Percentiles rank a stretch among this genome's conserved stretches.
Evolutionary conservation across 2,888 invertebrate species (phyloP).

Genomic region (Osedax frankpressi): DNA sequence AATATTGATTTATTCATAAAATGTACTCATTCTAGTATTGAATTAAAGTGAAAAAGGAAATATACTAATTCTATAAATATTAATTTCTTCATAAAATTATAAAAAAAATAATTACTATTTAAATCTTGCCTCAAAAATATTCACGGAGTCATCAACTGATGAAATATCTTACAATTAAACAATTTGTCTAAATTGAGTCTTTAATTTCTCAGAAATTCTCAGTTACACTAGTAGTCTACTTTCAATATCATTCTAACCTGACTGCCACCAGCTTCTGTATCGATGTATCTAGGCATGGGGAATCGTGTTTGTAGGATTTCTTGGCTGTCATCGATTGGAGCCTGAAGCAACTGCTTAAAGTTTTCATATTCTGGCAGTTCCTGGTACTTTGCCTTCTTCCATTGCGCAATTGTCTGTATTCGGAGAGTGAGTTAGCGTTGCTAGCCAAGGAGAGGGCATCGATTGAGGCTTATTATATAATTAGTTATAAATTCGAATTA

Average conservation of each 20-base stretch:
- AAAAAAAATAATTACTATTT: too few species aligned
- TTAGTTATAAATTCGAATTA: too few species aligned
- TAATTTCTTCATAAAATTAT: too few species aligned
- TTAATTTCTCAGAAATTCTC: too few species aligned
- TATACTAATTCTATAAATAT: too few species aligned
- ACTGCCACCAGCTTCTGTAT: conserved; percentile 96
- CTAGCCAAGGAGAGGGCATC: neutral
- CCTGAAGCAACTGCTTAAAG: conserved; percentile 84
- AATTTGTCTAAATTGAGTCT: too few species aligned
- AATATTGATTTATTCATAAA: too few species aligned
- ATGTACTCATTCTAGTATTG: too few species aligned
- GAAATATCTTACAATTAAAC: too few species aligned
- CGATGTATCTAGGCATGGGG: conserved; percentile 96
- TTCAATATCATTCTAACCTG: conserved; percentile 57
- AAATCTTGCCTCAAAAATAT: too few species aligned
- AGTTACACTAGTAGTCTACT: neutral
- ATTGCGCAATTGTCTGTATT: conserved; percentile 89
- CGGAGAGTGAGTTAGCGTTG: neutral
- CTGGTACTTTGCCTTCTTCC: conserved; percentile 84
- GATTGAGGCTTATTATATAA: neutral
- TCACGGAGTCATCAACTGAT: too few species aligned
- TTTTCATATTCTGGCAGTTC: conserved; percentile 93
- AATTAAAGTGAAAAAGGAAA: too few species aligned
- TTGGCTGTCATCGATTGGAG: conserved; percentile 91
- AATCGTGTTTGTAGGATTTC: conserved; percentile 89